These are phyloP conservation scores for Griposia aprilina DNA, from an alignment of 2,888 invertebrate species.

Conservation along the genomic window DNA sequence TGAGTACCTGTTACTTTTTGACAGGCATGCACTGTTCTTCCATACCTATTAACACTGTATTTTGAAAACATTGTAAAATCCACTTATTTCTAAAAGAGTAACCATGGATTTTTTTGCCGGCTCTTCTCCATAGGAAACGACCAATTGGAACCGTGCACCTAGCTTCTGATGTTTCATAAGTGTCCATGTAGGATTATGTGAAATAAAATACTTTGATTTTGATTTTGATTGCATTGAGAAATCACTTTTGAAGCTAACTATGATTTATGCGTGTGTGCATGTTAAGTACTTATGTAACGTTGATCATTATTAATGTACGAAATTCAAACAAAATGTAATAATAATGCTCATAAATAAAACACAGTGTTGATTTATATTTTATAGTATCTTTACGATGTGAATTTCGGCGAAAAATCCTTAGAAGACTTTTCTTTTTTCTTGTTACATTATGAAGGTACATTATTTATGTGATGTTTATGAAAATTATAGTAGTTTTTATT, in stretches of 20 bases:
- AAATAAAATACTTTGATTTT: no score
- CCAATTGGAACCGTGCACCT: no score
- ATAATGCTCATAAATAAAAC: conserved; percentile 50
- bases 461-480: conserved; percentile 38
- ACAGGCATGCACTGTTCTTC: no score
- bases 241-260: background rate
- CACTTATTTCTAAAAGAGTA: no score
- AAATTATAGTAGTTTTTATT: background rate
- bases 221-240: no score
- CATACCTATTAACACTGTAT: no score
- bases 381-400: conserved; percentile 42
- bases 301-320: conserved; percentile 36
- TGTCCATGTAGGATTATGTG: no score
- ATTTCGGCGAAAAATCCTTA: conserved; percentile 26
- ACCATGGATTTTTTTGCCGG: no score
- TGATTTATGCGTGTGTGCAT: background rate
- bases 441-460: conserved; percentile 12
- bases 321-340: conserved; percentile 46
- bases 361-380: conserved; percentile 48
- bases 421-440: conserved; percentile 15
- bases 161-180: no score
- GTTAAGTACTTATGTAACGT: background rate
- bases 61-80: no score
- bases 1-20: no score
- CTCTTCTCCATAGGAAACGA: no score